phyloP scores from a whole-genome alignment of 2,113 vertebrate genomes.

The Scopus umbretta region DNA sequence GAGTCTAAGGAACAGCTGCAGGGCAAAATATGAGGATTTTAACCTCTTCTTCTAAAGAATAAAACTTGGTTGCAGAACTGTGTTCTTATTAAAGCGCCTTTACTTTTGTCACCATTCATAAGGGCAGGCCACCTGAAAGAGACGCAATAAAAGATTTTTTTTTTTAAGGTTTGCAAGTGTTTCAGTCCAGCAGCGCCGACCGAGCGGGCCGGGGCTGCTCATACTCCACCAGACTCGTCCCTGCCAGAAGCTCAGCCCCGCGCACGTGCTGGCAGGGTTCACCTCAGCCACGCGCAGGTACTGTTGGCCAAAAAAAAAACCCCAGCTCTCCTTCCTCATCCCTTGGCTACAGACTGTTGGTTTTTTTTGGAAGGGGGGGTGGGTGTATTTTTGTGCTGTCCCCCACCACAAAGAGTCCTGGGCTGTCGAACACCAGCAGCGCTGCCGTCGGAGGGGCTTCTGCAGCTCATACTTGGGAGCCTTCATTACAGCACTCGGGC shows the following conservation, averaged over 20 bases:
- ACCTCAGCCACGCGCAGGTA: not conserved
- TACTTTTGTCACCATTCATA: fast-evolving
- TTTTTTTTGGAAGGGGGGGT: too few relatives aligned
- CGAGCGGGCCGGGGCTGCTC: fast-evolving
- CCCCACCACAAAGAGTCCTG: not conserved
- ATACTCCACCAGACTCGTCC: fast-evolving
- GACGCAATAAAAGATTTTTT: not conserved
- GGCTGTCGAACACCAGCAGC: not conserved
- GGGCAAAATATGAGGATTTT: not conserved
- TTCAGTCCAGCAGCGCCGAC: too few relatives aligned
- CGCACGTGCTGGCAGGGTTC: fast-evolving
- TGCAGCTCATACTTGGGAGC: not conserved
- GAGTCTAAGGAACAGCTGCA: not conserved
- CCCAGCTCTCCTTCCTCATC: not conserved
- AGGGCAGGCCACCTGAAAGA: not conserved
- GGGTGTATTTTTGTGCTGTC: too few relatives aligned
- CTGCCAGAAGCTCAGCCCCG: not conserved
- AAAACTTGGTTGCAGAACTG: not conserved
- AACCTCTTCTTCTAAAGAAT: not conserved
- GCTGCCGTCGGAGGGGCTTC: not conserved
- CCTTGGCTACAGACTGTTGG: not conserved
- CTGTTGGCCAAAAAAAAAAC: not conserved
- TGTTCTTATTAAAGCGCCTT: too few relatives aligned
- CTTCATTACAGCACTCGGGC: not conserved
- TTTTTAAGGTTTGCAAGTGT: not conserved